Base-by-base conservation (phyloP, 2,888 invertebrate species). In the Tetranychus piercei region DNA sequence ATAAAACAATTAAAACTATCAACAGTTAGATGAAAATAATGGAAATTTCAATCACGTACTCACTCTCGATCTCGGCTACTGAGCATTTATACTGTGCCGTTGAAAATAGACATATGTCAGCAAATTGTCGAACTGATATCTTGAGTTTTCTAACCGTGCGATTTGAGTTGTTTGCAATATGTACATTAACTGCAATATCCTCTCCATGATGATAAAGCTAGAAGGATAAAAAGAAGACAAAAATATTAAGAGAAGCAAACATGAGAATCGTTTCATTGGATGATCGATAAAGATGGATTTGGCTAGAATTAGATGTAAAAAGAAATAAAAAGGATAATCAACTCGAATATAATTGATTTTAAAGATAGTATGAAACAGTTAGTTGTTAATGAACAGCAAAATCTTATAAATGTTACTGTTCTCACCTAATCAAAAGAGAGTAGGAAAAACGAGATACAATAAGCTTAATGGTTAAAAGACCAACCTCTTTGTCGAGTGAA, bases 71-170 rank as follows among this genome's bases (percentile, higher is more conserved):
- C 85, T 97, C 96, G 69, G 97, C 97, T 76, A 99, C 97, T 79
- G 93, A 94, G 84, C 97, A 99, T 84, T 97, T 97, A 86, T 99
- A 99, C 85, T 96, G 96, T 77, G 99, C 97, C 78, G 97, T 97
- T 77, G 96, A 96, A 85, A 99, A 99, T 75, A 99, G 87, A 84
- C 97, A 99, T 82, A 99, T 99, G 84, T 99, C 99, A 18, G 99
- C 97, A 84, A 97, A 94, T 86, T 99, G 97, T 76, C 95, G 88
- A 76, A 99, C 96, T 78, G 85, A 83, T 66, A 87, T 85, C 82
- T 86, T 97, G 82, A 99, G 92, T 84, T 95, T 95, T 85, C 97
- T 97, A 77, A 99, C 96, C 34, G 93, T 94, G 81, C 96, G 90
- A 86, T 94, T 97, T 74, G 96, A 96, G 86, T 99, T 99, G 86